These are phyloP conservation scores for Drosophila paranaensis DNA, from an alignment of 2,888 invertebrate genomes.

Conservation along the genomic window DNA sequence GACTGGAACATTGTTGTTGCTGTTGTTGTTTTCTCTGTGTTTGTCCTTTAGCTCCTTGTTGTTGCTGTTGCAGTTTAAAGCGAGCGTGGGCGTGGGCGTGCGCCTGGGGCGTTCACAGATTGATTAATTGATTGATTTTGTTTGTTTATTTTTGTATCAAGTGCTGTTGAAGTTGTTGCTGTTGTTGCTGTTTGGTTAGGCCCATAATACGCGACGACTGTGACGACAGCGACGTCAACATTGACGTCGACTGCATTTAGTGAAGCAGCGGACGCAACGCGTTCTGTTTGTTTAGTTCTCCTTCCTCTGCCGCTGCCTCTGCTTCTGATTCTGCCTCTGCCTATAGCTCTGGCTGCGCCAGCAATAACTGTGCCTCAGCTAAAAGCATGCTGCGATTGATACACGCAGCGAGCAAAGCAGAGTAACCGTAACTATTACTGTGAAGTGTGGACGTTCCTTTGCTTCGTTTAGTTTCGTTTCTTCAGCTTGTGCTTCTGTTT, in stretches of 20 bases:
- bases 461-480: conserved; percentile 22
- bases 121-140: conserved; percentile 79
- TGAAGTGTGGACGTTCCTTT: conserved; percentile 10
- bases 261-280: conserved; percentile 51
- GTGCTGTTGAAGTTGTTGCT: conserved; percentile 45
- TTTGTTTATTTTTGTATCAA: conserved; percentile 78
- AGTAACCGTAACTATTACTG: conserved; percentile 34
- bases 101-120: conserved; percentile 60
- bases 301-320: background rate
- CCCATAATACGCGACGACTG: conserved; percentile 58
- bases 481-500: background rate
- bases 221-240: conserved; percentile 54
- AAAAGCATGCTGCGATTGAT: conserved; percentile 41
- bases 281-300: conserved; percentile 25
- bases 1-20: conserved; percentile 62
- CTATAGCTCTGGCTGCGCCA: conserved; percentile 25
- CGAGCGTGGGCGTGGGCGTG: conserved; percentile 27
- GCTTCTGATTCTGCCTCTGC: conserved; percentile 17
- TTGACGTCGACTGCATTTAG: conserved; percentile 63
- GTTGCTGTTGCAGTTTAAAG: conserved; percentile 27
- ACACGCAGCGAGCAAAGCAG: conserved; percentile 16
- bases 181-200: conserved; percentile 50
- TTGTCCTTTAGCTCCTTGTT: conserved; percentile 1
- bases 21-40: background rate
- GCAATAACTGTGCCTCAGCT: conserved; percentile 27